These are phyloP conservation scores for Dasyornis broadbenti DNA, from an alignment of 2,113 vertebrate species.

Conservation along the genomic window DNA sequence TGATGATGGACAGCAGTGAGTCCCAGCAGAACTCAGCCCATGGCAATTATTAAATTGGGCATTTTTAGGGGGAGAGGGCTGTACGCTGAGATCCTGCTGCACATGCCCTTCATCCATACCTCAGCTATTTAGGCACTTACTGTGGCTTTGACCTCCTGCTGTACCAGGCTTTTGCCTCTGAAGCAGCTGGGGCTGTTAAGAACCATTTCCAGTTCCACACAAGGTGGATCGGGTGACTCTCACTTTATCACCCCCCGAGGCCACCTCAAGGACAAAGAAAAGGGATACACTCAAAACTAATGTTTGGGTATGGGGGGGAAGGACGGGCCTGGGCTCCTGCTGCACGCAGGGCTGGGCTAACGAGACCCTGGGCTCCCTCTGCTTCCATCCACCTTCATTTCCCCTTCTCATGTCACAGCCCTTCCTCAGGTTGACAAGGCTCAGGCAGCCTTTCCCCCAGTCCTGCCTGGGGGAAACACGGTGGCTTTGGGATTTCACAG, in stretches of 20 bases:
- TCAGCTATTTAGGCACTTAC: background rate
- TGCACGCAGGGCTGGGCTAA: background rate
- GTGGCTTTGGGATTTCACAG: background rate
- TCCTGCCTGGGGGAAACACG: background rate
- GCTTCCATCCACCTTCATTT: background rate
- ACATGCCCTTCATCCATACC: background rate
- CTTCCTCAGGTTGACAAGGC: background rate
- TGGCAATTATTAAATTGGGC: fast-evolving
- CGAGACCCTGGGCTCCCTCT: background rate
- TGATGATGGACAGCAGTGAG: background rate
- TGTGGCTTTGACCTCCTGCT: constrained; percentile 28
- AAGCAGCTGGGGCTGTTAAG: constrained; percentile 85
- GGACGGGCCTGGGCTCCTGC: background rate
- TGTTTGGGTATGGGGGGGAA: constrained; percentile 75
- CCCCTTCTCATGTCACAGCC: background rate
- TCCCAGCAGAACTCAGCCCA: background rate
- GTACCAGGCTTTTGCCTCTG: constrained; percentile 40
- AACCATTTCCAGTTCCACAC: constrained; percentile 85
- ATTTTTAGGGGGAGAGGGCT: background rate
- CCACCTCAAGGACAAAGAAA: constrained; percentile 89
- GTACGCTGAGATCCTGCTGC: background rate
- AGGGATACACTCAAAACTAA: constrained; percentile 81
- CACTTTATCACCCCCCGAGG: constrained; percentile 91
- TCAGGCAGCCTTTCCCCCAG: background rate
- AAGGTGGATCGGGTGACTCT: constrained; percentile 87